Evolutionary conservation across 2,888 invertebrate species (phyloP).

Genomic region (Clepsis dumicolana): DNA sequence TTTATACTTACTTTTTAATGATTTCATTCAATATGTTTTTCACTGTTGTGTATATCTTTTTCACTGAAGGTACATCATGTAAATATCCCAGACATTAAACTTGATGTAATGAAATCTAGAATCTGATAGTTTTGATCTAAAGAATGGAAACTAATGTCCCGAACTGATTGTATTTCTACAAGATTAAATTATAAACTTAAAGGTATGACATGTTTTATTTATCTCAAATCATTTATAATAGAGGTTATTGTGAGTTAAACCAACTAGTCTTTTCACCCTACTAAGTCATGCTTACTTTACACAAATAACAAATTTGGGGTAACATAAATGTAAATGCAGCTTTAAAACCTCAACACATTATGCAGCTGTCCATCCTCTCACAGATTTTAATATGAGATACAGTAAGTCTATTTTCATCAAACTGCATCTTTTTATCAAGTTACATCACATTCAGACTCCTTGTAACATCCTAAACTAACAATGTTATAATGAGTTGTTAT

Average conservation of each 20-base stretch:
- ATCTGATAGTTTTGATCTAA: conserved; percentile 24
- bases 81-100: neutral
- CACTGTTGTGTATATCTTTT: neutral
- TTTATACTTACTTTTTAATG: neutral
- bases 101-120: conserved; percentile 14
- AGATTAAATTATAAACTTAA: conserved; percentile 36
- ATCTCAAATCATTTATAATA: neutral
- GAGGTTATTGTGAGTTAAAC: neutral
- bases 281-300: neutral
- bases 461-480: conserved; percentile 26
- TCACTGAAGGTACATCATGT: conserved; percentile 12
- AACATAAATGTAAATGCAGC: conserved; percentile 14
- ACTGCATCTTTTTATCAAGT: conserved; percentile 13
- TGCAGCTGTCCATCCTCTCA: neutral
- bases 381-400: neutral
- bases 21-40: too few relatives aligned
- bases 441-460: conserved; percentile 19
- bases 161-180: conserved; percentile 34
- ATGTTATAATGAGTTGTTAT: conserved; percentile 20
- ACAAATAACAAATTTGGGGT: neutral
- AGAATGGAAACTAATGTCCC: conserved; percentile 16
- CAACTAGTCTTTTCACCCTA: neutral
- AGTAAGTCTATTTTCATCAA: neutral
- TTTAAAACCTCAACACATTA: neutral
- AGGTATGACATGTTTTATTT: conserved; percentile 28